Base-by-base conservation (phyloP, 2,113 vertebrate species). In the Campylomormyrus tamandua region DNA sequence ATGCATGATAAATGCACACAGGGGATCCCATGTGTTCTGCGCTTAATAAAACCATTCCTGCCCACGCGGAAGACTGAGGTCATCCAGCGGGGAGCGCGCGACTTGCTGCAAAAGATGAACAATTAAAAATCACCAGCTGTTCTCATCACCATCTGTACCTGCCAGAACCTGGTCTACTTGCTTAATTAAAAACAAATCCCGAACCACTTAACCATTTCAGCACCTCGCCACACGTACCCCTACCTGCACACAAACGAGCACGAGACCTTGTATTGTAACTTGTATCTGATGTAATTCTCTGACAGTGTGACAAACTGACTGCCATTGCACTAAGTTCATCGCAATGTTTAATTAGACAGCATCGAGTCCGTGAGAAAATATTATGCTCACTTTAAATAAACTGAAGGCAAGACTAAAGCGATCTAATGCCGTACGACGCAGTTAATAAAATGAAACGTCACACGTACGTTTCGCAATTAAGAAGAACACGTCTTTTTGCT, bases 51-150 rank as follows among this genome's bases (percentile, higher is more conserved):
- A 39, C 58, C 85, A 53, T 50, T 80, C 58, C 35, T 62, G 83
- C 24, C 24, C 83, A 50, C 46, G 45, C 48, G 49, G 49, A 52
- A 53, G 46, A 87, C 85, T n/a, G 10, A 48, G 27, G 85, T 87
- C 85, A 52, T 84, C 84, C 48, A 87, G 48, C 10, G 21, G 46
- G 27, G 24, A 50, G 13, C 5, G 3, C 6, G 48, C 11, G 13
- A 52, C 50, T 31, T 50, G 27, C 85, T 87, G 85, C 48, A 87
- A 56, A 87, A 46, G 56, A 53, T 62, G 53, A 42, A 45, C 39
- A 88, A 62, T 88, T 62, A 88, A 88, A 88, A 58, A 88, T 13
- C 24, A 45, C 52, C 87, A 88, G 87, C 52, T 88, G 87, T 88
- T 88, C 87, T 66, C 53, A 45, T 62, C 52, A 10, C 87, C 52